phyloP scores from a whole-genome alignment of 2,888 invertebrate genomes.

The Parasteatoda lunata region DNA sequence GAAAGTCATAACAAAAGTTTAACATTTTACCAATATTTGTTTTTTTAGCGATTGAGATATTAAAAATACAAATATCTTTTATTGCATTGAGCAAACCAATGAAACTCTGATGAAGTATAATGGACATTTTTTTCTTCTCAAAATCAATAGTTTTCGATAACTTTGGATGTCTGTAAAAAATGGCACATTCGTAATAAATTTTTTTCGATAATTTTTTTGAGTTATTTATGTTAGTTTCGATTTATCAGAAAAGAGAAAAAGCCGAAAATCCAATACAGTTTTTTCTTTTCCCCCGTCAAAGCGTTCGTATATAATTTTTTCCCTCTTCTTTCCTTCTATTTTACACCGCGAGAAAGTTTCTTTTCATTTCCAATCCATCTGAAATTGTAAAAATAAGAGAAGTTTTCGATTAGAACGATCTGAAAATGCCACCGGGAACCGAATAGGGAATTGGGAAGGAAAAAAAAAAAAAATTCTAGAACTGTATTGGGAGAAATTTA shows the following conservation, averaged over 20 bases:
- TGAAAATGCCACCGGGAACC: slow-evolving; percentile 15
- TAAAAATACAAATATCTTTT: background rate
- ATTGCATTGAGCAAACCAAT: background rate
- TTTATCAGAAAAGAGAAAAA: slow-evolving; percentile 58
- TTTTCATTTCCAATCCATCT: slow-evolving; percentile 68
- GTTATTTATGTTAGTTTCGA: slow-evolving; percentile 67
- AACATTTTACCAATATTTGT: slow-evolving; percentile 5
- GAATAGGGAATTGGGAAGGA: background rate
- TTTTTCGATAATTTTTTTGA: slow-evolving; percentile 34
- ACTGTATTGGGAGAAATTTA: slow-evolving; percentile 63
- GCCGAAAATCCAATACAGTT: slow-evolving; percentile 62
- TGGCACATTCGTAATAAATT: slow-evolving; percentile 8
- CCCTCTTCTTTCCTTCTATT: slow-evolving; percentile 9
- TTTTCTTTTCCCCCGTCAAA: slow-evolving; percentile 13
- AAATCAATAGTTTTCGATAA: slow-evolving; percentile 62
- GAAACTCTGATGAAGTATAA: background rate
- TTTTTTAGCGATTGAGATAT: background rate
- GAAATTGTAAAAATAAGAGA: slow-evolving; percentile 63
- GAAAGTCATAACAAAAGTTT: background rate
- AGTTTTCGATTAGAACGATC: slow-evolving; percentile 59
- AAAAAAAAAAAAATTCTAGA: slow-evolving; percentile 31
- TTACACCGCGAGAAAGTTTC: slow-evolving; percentile 17
- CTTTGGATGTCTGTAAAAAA: slow-evolving; percentile 29
- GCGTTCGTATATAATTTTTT: background rate
- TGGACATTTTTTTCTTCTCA: slow-evolving; percentile 19